phyloP scores from a whole-genome alignment of 2,113 vertebrate species.

The Lampris megalopsis region DNA sequence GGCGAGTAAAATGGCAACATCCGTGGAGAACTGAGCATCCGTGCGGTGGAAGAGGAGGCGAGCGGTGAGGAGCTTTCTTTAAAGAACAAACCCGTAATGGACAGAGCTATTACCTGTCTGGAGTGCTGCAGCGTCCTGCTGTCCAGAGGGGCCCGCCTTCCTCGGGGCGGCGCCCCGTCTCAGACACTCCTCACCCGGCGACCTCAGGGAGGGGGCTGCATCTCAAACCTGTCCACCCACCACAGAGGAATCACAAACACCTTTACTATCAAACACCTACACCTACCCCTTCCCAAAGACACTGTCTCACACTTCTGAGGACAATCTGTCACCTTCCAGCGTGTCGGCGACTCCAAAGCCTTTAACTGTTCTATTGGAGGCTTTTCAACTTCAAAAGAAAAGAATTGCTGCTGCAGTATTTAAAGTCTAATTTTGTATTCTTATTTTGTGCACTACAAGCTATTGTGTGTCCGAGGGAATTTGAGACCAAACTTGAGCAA shows the following conservation, averaged over 20 bases:
- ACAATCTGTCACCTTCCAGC: conserved; percentile 76
- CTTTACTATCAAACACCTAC: conserved; percentile 59
- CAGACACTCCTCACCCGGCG: conserved; percentile 16
- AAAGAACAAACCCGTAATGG: conserved; percentile 25
- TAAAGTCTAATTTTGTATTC: conserved; percentile 86
- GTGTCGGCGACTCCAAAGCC: conserved; percentile 71
- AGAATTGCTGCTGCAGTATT: conserved; percentile 86
- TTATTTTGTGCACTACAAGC: conserved; percentile 86
- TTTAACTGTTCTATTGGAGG: conserved; percentile 74
- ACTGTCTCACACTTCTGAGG: conserved; percentile 70
- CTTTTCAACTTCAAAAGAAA: conserved; percentile 74
- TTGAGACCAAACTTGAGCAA: conserved; percentile 82
- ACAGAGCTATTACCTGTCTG: conserved; percentile 52
- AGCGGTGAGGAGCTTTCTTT: conserved; percentile 8
- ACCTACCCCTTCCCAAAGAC: conserved; percentile 48
- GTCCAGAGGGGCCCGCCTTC: conserved; percentile 42
- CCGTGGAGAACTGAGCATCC: background rate
- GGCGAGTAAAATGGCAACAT: conserved; percentile 5
- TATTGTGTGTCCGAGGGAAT: conserved; percentile 79
- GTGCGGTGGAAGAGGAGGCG: conserved; percentile 21
- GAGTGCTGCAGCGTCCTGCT: conserved; percentile 60
- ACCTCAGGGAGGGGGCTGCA: conserved; percentile 16
- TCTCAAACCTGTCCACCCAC: conserved; percentile 57
- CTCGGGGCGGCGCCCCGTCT: conserved; percentile 29
- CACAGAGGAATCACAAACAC: conserved; percentile 27